Conservation (phyloP, 2,113 vertebrate genomes). For the Peromyscus polionotus region DNA sequence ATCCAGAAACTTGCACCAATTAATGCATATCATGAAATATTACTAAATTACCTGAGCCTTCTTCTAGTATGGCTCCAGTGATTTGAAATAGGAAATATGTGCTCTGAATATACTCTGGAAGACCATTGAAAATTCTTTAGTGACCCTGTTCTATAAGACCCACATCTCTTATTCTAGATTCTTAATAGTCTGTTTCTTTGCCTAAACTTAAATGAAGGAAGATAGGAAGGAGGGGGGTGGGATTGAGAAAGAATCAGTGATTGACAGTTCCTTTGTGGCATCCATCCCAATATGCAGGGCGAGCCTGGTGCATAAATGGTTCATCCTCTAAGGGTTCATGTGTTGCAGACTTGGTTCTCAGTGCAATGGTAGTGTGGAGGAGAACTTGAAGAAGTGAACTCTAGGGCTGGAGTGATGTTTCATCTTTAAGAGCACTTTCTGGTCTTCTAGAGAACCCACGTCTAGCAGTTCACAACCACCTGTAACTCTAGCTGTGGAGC, state of each 20-base stretch:
- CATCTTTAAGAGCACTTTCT: neutral
- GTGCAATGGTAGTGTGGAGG: neutral
- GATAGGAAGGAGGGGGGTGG: neutral
- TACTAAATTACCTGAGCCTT: neutral
- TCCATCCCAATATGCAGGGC: neutral
- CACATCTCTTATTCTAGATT: constrained; percentile 2
- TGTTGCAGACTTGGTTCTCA: neutral
- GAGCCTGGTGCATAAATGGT: neutral
- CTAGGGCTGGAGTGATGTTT: neutral
- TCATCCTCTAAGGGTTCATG: neutral
- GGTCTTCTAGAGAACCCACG: neutral
- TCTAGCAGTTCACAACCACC: neutral
- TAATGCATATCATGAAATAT: constrained; percentile 31
- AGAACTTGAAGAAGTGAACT: neutral
- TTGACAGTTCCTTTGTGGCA: neutral
- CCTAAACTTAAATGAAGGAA: neutral
- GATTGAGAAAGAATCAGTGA: neutral
- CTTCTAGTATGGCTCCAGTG: neutral
- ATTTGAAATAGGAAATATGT: constrained; percentile 11
- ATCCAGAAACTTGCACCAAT: constrained; percentile 46
- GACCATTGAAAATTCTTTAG: neutral
- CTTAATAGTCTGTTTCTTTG: neutral
- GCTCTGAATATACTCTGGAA: neutral
- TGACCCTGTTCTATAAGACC: neutral
- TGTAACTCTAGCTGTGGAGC: neutral